Conservation (phyloP, 2,888 invertebrate genomes). For the Philopedon plagiatum region DNA sequence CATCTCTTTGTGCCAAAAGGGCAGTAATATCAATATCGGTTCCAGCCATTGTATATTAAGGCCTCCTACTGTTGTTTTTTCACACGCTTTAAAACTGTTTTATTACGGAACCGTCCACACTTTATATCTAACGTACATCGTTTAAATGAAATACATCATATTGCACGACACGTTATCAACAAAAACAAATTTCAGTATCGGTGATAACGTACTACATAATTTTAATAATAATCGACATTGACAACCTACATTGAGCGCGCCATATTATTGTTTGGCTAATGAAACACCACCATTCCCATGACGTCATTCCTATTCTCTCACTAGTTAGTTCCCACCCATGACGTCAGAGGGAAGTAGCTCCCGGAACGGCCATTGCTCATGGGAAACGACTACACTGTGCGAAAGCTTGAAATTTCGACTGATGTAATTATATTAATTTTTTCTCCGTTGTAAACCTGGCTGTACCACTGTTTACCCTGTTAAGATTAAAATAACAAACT, state of each 20-base stretch:
- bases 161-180: constrained; percentile 37
- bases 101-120: constrained; percentile 58
- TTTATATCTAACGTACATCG: constrained; percentile 56
- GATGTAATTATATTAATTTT: no score
- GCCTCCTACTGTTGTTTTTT: constrained; percentile 63
- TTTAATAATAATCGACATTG: constrained; percentile 52
- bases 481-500: no score
- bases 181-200: constrained; percentile 41
- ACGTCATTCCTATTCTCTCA: constrained; percentile 43
- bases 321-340: background rate
- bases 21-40: constrained; percentile 66
- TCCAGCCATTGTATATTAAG: constrained; percentile 65
- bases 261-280: constrained; percentile 54
- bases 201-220: constrained; percentile 49
- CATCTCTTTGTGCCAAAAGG: constrained; percentile 68
- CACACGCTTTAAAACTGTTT: constrained; percentile 29
- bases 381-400: no score
- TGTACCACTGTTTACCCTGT: no score
- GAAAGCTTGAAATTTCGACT: no score
- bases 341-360: background rate
- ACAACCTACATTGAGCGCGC: constrained; percentile 58
- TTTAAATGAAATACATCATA: constrained; percentile 49
- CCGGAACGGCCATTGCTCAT: no score
- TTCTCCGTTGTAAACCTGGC: no score
- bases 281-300: constrained; percentile 43